phyloP scores from a whole-genome alignment of 2,888 invertebrate species.

The Tetranychus truncatus region DNA sequence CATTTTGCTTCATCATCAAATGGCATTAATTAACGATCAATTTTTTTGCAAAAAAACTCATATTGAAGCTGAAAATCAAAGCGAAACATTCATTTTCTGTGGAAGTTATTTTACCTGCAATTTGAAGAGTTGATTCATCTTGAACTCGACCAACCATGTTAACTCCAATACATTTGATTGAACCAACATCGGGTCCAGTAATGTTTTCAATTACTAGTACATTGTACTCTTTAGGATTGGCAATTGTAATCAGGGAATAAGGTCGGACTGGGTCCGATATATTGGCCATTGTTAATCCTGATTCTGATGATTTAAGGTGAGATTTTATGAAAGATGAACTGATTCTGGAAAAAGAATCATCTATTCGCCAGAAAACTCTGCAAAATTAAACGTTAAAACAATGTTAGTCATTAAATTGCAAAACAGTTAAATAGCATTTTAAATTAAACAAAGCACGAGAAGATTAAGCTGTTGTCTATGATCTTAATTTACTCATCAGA shows the following conservation, averaged over 20 bases:
- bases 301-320: slow-evolving; percentile 10
- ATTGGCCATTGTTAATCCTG: slow-evolving; percentile 13
- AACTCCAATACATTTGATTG: slow-evolving; percentile 24
- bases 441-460: too few species aligned
- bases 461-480: too few species aligned
- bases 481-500: too few species aligned
- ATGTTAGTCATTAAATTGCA: too few species aligned
- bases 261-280: background rate
- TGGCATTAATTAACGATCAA: too few species aligned
- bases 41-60: background rate
- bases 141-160: slow-evolving; percentile 24
- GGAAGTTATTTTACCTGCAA: background rate
- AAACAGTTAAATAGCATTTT: too few species aligned
- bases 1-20: background rate
- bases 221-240: slow-evolving; percentile 11
- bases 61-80: background rate
- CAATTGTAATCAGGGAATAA: background rate
- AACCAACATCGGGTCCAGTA: slow-evolving; percentile 22
- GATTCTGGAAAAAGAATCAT: background rate
- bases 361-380: background rate
- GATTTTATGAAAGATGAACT: background rate
- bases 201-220: slow-evolving; percentile 8
- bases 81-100: too few species aligned
- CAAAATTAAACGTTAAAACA: background rate
- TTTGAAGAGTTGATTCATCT: slow-evolving; percentile 8